Evolutionary conservation across 1,140 invertebrate species (phyloP).

Genomic region (Drosophila dunni): DNA sequence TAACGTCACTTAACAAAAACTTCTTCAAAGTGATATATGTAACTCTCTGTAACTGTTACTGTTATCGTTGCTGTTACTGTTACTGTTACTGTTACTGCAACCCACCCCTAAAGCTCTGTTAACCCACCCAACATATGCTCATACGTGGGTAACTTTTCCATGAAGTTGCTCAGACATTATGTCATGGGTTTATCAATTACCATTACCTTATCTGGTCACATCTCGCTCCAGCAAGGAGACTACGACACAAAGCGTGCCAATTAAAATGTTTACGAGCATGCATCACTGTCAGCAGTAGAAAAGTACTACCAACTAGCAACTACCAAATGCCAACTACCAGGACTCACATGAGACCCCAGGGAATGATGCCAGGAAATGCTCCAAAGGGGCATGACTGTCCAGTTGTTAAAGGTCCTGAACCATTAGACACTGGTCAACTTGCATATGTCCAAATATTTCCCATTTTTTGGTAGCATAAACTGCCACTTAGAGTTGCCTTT

Average conservation of each 20-base stretch:
- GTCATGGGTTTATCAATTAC: constrained; percentile 48
- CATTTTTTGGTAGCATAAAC: constrained; percentile 27
- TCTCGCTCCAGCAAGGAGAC: neutral
- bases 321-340: neutral
- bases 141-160: neutral
- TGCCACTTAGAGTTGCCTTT: constrained; percentile 38
- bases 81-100: constrained; percentile 23
- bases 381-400: constrained; percentile 25
- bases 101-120: neutral
- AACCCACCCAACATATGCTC: neutral
- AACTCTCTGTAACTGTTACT: constrained; percentile 6
- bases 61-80: constrained; percentile 30
- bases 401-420: neutral
- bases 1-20: too few species aligned
- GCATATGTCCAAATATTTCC: constrained; percentile 36
- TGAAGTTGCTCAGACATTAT: neutral
- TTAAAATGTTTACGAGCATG: constrained; percentile 54
- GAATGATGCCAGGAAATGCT: constrained; percentile 23
- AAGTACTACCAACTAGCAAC: neutral
- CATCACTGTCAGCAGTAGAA: constrained; percentile 29
- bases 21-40: neutral
- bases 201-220: constrained; percentile 45
- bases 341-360: constrained; percentile 24
- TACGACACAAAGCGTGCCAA: constrained; percentile 37
- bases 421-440: constrained; percentile 17